Base-by-base conservation (phyloP, 2,113 vertebrate genomes). In the Corynorhinus townsendii region DNA sequence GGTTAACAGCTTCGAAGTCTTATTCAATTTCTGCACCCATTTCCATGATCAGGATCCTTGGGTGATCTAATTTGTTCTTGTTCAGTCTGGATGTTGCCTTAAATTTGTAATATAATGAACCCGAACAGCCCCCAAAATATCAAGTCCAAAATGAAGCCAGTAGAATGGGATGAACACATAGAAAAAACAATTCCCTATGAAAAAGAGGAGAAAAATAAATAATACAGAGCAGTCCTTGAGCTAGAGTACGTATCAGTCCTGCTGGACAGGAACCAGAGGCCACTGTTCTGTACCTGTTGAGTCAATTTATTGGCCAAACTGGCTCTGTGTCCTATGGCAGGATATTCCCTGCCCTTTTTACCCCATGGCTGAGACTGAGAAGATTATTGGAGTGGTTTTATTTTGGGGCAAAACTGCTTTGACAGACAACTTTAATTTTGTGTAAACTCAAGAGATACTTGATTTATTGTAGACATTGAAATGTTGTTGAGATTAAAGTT, bases 401-500 rank as follows among this genome's bases (percentile, higher is more conserved):
- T 69, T 83, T 89, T 4, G 40, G 15, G 69, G 4, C 15, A 91
- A 5, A 49, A n/a, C 20, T 69, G 5, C 5, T 35, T 82, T 90
- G 38, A 2, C 52, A 86, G 30, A 72, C 9, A 93, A n/a, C 7
- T 69, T 95, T 15, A 4, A 59, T 94, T 84, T 35, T 38, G 6
- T 76, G 7, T 89, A 40, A 90, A 81, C n/a, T 71, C 20, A 52
- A 59, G 43, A 89, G 4, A 79, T 56, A 15, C 33, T 35, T 71
- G 38, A 64, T 69, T 90, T 87, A 33, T 62, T 85, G 64, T 64
- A 88, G 19, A 86, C 12, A 66, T 35, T 38, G 77, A 84, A 82
- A 68, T 59, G 10, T 64, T 92, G 38, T 40, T 33, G 72, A 24
- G 12, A 38, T 89, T 89, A 40, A 89, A 56, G 26, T 90, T 90